Evolutionary conservation across 1,140 invertebrate species (phyloP), one percentile per base, ranked within the genome.

Genomic region (Platyscapa corneri): DNA sequence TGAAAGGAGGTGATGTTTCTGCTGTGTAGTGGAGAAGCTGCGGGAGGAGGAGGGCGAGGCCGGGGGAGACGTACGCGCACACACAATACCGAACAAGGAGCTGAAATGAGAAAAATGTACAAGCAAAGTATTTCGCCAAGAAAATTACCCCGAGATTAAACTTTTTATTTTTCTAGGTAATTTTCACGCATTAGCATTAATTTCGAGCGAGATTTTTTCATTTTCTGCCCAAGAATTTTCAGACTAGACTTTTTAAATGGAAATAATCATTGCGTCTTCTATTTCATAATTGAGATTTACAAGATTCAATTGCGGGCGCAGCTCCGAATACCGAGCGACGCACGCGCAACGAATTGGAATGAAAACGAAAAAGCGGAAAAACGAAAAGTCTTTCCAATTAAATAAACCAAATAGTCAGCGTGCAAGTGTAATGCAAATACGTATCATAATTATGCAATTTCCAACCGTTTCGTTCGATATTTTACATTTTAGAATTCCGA

Each of bases 1-100:
- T 79, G 65, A 79, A 84, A 84, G 23, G 74, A 37, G 75, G 23
- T 30, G 49, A 56, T 30, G 74, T 30, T 30, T 32, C 30, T 30
- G 30, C 30, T 1, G 37, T 14, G 23, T 12, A 67, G 64, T 27
- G 23, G 64, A 67, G 16, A 67, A 8, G 32, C 64, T 67, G 30
- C 32, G 18, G 23, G 30, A 32, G 64, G 14, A 32, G 23, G 6
- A 67, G n/a, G n/a, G 14, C n/a, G n/a, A 32, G 20, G 16, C 34
- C 34, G 12, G 20, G 39, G 67, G 18, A 7, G 14, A 27, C 6
- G 67, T 0, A 2, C 34, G 37, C 6, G 12, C 42, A 46, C 42
- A 16, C 12, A 34, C 5, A 10, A 67, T 67, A 67, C 16, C n/a
- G 6, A 34, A 32, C 7, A 30, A 67, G 30, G 16, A 65, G 60